These are phyloP conservation scores for Cariama cristata DNA, from an alignment of 2,113 vertebrate genomes.

Conservation along the genomic window DNA sequence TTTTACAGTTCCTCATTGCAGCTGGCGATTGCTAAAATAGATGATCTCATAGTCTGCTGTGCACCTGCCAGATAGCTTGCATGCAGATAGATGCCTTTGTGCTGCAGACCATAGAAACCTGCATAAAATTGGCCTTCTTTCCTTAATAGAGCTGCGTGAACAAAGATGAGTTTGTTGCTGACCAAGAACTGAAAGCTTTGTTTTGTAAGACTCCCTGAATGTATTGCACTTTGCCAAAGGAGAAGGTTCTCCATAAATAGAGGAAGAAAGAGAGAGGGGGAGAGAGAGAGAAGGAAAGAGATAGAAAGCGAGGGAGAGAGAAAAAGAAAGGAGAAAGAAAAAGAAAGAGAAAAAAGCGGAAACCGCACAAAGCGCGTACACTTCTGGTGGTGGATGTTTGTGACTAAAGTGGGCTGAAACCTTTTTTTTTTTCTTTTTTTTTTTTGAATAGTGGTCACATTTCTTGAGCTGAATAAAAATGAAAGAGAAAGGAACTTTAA, in stretches of 20 bases:
- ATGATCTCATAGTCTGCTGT: conserved; percentile 80
- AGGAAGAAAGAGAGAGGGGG: neutral
- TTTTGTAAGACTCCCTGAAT: conserved; percentile 83
- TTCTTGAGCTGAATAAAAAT: conserved; percentile 87
- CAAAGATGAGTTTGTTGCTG: conserved; percentile 90
- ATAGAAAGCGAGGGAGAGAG: neutral
- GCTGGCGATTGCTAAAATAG: conserved; percentile 75
- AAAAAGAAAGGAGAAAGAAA: neutral
- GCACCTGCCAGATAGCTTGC: conserved; percentile 78
- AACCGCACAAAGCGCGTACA: conserved; percentile 72
- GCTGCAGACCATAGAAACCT: conserved; percentile 82
- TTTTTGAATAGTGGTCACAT: conserved; percentile 82
- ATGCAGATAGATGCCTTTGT: conserved; percentile 85
- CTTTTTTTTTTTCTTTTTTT: neutral
- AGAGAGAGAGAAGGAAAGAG: neutral
- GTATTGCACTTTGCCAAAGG: conserved; percentile 76
- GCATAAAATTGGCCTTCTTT: conserved; percentile 87
- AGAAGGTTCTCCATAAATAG: conserved; percentile 71
- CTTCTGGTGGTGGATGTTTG: conserved; percentile 74
- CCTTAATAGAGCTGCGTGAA: conserved; percentile 81
- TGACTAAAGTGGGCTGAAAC: conserved; percentile 69
- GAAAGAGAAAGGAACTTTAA: conserved; percentile 85
- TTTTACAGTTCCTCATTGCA: conserved; percentile 74
- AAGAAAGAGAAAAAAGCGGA: conserved; percentile 63
- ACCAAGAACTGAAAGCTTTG: conserved; percentile 85